Base-by-base conservation (phyloP, 2,113 vertebrate species). In the Cavia porcellus region DNA sequence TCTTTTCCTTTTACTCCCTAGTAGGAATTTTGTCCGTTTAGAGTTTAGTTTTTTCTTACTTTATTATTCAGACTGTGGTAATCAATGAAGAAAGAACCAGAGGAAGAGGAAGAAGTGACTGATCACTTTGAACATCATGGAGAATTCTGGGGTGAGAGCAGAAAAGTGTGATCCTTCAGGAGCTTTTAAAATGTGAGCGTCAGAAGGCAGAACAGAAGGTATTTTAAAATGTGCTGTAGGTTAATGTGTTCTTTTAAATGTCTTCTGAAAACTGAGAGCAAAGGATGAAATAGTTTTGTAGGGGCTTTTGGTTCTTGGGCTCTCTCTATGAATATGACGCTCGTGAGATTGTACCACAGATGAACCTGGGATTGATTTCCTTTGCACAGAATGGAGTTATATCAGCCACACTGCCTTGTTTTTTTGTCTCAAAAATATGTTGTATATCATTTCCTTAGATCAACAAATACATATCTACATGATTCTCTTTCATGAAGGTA, bases 251-350 rank as follows among this genome's bases (percentile, higher is more conserved):
- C 88, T 83, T 82, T 83, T 82, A 82, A 32, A 74, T 90, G 77
- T 85, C 88, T 94, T 77, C 81, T 83, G 86, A 82, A 97, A 94
- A 92, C 42, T 57, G n/a, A 97, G 35, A 97, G n/a, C 74, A 90
- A 84, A 64, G 45, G 61, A 42, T 80, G 84, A 91, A 94, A 94
- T 92, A 61, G 11, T 25, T 90, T 61, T 50, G 62, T 61, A 66
- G 64, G 59, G 50, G 7, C 59, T 90, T 90, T 81, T 86, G 30
- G 19, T 59, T 92, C 57, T 81, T 42, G 10, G 13, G 14, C 38
- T 64, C 1, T 86, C 79, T 75, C 77, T 88, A 30, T 80, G 68
- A 75, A 28, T 28, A 38, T 25, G 24, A 64, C 11, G 25, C 8
- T 32, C 52, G 14, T 83, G 70, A 68, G 88, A 66, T 20, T 10